phyloP scores from a whole-genome alignment of 2,113 vertebrate genomes.

The Noctilio leporinus region DNA sequence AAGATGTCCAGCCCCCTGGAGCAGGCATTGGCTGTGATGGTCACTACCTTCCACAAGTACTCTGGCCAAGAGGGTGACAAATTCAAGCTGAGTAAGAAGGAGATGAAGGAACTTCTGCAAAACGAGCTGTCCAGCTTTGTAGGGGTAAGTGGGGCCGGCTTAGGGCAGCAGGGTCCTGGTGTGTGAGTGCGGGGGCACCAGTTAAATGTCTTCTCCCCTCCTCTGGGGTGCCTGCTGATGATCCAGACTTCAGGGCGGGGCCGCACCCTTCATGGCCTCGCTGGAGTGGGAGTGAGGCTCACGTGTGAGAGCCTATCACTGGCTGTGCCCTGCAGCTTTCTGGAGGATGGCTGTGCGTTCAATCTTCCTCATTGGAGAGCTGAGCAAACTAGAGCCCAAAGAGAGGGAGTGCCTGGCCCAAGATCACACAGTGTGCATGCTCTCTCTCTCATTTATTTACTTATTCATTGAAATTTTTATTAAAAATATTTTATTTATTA shows the following conservation, averaged over 20 bases:
- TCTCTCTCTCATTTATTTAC: background rate
- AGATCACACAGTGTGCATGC: background rate
- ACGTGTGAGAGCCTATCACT: background rate
- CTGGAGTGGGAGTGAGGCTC: background rate
- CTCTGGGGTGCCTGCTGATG: background rate
- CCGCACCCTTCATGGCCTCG: background rate
- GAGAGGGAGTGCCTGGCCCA: background rate
- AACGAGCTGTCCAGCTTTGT: conserved; percentile 81
- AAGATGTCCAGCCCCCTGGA: conserved; percentile 70
- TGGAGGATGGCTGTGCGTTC: background rate
- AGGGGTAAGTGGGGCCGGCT: conserved; percentile 66
- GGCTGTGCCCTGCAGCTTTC: background rate
- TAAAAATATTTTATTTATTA: too few species aligned
- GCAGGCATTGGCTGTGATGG: conserved; percentile 54
- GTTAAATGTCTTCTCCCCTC: background rate
- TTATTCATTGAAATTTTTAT: too few species aligned
- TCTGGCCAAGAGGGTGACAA: conserved; percentile 75
- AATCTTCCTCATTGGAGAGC: background rate
- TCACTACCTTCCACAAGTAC: conserved; percentile 82
- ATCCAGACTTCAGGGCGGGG: background rate
- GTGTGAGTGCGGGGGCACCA: background rate
- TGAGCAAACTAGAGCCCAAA: background rate
- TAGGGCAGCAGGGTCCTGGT: accelerated
- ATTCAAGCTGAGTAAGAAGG: conserved; percentile 79
- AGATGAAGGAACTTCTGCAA: conserved; percentile 83